These are phyloP conservation scores for Boleophthalmus pectinirostris DNA, from an alignment of 2,113 vertebrate genomes.

Conservation along the genomic window DNA sequence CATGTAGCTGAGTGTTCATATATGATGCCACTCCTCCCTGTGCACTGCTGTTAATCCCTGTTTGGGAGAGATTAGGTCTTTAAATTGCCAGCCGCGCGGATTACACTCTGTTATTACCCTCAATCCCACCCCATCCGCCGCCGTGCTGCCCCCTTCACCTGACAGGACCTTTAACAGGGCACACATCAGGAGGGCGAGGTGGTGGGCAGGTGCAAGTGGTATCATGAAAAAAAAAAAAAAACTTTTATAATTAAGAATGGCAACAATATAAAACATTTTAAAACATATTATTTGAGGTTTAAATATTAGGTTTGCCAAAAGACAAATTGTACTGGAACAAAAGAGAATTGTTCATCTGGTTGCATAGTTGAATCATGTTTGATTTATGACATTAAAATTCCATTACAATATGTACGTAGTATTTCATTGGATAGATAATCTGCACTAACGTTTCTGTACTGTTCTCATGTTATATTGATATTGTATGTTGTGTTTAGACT, in stretches of 20 bases:
- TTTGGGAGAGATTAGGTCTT: constrained; percentile 71
- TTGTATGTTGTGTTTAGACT: constrained; percentile 76
- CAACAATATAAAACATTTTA: not conserved
- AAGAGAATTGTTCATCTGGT: no score
- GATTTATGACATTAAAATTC: no score
- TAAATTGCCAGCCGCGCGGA: constrained; percentile 66
- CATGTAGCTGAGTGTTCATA: constrained; percentile 18
- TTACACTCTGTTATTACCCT: constrained; percentile 71
- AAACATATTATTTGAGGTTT: not conserved
- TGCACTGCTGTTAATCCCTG: constrained; percentile 67
- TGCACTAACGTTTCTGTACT: no score
- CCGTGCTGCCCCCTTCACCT: constrained; percentile 37
- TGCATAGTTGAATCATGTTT: no score
- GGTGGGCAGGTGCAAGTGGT: not conserved
- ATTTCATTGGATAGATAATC: no score
- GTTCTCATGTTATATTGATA: not conserved
- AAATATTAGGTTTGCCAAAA: not conserved
- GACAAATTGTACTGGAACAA: not conserved
- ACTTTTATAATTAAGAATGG: not conserved
- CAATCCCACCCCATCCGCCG: constrained; percentile 31
- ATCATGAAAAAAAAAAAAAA: not conserved
- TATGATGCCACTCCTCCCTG: constrained; percentile 46
- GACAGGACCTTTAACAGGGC: constrained; percentile 33
- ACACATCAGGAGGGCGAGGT: constrained; percentile 6
- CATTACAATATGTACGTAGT: no score